Percentiles rank a stretch among this genome's conserved stretches.
These are phyloP conservation scores for Mycogona germanica DNA, from an alignment of 2,888 invertebrate species.

Conservation along the genomic window DNA sequence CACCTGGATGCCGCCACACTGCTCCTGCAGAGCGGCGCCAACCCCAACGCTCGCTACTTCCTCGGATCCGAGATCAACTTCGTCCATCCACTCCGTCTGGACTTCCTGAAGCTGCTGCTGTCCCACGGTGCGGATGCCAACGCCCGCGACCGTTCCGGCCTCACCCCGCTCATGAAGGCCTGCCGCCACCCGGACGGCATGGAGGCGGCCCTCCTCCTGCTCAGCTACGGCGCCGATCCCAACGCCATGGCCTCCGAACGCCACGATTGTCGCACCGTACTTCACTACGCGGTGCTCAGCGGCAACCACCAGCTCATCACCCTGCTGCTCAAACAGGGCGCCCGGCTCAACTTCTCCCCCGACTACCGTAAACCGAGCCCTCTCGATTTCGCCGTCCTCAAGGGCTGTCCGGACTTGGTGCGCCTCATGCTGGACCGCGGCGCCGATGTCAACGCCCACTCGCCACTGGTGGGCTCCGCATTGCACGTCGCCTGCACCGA, in stretches of 20 bases:
- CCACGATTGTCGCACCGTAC: conserved; percentile 72
- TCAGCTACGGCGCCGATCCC: conserved; percentile 71
- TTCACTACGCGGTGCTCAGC: conserved; percentile 77
- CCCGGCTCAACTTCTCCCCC: conserved; percentile 48
- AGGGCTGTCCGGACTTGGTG: conserved; percentile 45
- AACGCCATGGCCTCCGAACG: conserved; percentile 75
- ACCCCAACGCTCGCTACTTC: conserved; percentile 84
- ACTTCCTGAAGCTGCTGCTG: conserved; percentile 66
- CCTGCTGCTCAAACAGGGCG: conserved; percentile 68
- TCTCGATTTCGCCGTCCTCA: conserved; percentile 70
- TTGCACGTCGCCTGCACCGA: conserved; percentile 73
- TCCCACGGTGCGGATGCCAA: conserved; percentile 80
- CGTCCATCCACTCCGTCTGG: conserved; percentile 58
- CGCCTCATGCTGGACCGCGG: conserved; percentile 40
- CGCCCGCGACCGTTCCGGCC: conserved; percentile 68
- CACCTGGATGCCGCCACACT: conserved; percentile 51
- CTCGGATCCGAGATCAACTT: conserved; percentile 83
- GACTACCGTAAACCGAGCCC: conserved; percentile 61
- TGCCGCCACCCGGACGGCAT: conserved; percentile 45
- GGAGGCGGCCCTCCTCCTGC: conserved; percentile 57
- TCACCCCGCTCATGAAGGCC: conserved; percentile 76
- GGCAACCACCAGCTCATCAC: conserved; percentile 57
- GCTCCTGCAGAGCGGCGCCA: conserved; percentile 69
- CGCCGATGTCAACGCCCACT: conserved; percentile 63
- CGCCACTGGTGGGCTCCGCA: conserved; percentile 67